Evolutionary conservation across 2,113 vertebrate species (phyloP).

Genomic region (Vireo altiloquus): DNA sequence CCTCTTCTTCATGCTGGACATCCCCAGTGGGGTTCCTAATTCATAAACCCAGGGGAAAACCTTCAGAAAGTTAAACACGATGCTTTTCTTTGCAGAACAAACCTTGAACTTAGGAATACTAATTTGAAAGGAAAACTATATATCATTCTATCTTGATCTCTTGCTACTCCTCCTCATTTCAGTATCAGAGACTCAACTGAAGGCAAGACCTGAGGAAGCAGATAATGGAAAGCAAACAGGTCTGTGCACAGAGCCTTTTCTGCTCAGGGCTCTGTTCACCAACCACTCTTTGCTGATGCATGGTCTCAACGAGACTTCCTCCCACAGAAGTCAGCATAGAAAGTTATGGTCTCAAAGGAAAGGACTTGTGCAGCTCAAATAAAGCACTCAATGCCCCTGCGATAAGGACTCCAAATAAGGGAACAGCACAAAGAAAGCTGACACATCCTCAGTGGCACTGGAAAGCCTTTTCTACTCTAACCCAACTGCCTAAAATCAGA

Average conservation of each 20-base stretch:
- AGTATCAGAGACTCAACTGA: not conserved
- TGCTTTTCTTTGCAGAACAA: not conserved
- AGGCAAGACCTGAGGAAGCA: not conserved
- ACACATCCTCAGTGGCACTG: not conserved
- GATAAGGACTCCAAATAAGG: not conserved
- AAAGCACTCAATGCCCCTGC: not conserved
- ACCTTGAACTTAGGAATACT: not conserved
- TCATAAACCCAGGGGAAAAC: not conserved
- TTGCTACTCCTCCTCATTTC: not conserved
- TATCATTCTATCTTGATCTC: not conserved
- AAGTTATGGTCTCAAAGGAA: not conserved
- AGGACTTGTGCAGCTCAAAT: not conserved
- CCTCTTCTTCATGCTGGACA: not conserved
- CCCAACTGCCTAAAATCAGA: not conserved
- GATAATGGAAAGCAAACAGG: fast-evolving
- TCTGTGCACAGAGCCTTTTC: not conserved
- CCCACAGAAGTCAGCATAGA: not conserved
- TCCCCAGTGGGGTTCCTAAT: not conserved
- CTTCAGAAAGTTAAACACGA: not conserved
- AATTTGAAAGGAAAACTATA: not conserved
- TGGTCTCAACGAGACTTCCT: not conserved
- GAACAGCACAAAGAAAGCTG: not conserved
- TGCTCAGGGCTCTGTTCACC: not conserved
- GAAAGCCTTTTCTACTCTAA: not conserved
- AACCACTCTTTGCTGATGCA: not conserved